Conservation (phyloP, 2,113 vertebrate genomes). For the Mobula birostris region DNA sequence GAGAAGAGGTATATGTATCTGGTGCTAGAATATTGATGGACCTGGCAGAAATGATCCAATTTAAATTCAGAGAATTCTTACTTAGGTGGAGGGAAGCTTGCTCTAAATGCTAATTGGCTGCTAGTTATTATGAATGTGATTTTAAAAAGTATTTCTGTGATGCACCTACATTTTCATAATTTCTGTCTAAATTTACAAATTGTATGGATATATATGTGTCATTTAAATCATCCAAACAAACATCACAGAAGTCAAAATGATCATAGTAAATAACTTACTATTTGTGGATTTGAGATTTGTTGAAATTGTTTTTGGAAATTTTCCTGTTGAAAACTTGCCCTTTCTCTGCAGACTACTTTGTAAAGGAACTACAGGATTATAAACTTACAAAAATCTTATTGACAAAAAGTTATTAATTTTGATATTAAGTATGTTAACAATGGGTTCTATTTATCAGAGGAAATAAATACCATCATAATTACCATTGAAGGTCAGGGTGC, state of each 20-base stretch:
- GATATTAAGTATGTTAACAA: constrained; percentile 30
- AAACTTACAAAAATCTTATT: neutral
- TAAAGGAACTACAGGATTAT: neutral
- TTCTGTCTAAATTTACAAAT: neutral
- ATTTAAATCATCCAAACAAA: neutral
- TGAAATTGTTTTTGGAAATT: constrained; percentile 18
- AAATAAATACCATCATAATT: constrained; percentile 3
- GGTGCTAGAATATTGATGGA: no score
- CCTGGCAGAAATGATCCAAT: neutral
- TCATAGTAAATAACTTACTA: neutral
- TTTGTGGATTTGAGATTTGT: constrained; percentile 1
- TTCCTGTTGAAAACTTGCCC: constrained; percentile 30
- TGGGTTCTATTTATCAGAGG: constrained; percentile 2
- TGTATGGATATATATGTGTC: neutral
- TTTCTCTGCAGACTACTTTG: neutral
- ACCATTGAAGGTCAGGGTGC: neutral
- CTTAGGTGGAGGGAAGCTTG: neutral
- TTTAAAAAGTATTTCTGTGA: neutral
- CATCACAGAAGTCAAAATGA: neutral
- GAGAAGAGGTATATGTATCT: no score
- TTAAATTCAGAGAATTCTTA: neutral
- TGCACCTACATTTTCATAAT: neutral
- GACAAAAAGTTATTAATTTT: neutral
- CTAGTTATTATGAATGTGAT: neutral
- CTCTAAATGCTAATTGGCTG: neutral